Evolutionary conservation across 2,888 invertebrate species (phyloP).

Genomic region (Ormyrus thymus): DNA sequence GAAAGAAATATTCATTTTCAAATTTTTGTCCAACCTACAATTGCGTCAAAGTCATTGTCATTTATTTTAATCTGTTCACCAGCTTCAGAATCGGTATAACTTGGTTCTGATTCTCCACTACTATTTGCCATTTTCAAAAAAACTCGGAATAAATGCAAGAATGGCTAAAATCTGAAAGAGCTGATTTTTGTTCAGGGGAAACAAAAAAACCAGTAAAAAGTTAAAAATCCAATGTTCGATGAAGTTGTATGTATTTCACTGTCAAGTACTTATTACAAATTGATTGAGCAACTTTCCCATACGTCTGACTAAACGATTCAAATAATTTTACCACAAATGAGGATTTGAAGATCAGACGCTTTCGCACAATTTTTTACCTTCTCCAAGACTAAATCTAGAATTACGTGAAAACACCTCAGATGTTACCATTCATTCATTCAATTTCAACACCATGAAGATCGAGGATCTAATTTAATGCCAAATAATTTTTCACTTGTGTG

Average conservation of each 20-base stretch:
- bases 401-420: slow-evolving; percentile 9
- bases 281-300: slow-evolving; percentile 3
- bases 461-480: not conserved
- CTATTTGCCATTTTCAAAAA: slow-evolving; percentile 5
- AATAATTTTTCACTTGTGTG: slow-evolving; percentile 1
- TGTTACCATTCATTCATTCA: slow-evolving; percentile 9
- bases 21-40: slow-evolving; percentile 5
- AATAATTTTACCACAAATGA: not conserved
- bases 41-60: slow-evolving; percentile 14
- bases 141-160: slow-evolving; percentile 4
- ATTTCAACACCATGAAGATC: slow-evolving; percentile 7
- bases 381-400: not conserved
- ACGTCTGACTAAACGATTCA: too few relatives aligned
- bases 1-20: slow-evolving; percentile 26
- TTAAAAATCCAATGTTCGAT: not conserved
- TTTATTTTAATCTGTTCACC: slow-evolving; percentile 14
- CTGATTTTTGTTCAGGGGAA: slow-evolving; percentile 6
- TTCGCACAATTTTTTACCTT: slow-evolving; percentile 6
- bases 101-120: slow-evolving; percentile 10
- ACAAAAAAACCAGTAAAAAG: not conserved
- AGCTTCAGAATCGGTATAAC: slow-evolving; percentile 12
- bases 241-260: not conserved
- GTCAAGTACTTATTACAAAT: slow-evolving; percentile 6
- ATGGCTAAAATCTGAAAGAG: slow-evolving; percentile 2
- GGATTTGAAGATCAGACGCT: slow-evolving; percentile 9